phyloP scores from a whole-genome alignment of 2,888 invertebrate species.

The Ommatoiulus sabulosus region DNA sequence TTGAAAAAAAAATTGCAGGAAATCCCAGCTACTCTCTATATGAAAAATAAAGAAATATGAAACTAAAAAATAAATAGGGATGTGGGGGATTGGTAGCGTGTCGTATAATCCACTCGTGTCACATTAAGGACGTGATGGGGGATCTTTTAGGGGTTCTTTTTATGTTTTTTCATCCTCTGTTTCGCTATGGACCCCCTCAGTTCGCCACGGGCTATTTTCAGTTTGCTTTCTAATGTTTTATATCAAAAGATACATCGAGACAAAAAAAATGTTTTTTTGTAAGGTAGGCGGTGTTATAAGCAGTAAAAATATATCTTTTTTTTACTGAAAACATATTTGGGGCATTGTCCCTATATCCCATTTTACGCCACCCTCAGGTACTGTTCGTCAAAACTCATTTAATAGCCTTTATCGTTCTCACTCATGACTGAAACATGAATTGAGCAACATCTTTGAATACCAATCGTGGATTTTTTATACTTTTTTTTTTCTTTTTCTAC shows the following conservation, averaged over 20 bases:
- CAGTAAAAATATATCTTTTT: slow-evolving; percentile 47
- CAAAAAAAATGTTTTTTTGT: not conserved
- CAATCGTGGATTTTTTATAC: not conserved
- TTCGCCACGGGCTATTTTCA: slow-evolving; percentile 28
- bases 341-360: slow-evolving; percentile 45
- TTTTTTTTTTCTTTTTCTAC: not conserved
- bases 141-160: not conserved
- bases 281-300: not conserved
- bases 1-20: too few relatives aligned
- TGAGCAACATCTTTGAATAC: slow-evolving; percentile 45
- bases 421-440: slow-evolving; percentile 48
- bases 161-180: not conserved
- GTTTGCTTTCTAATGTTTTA: slow-evolving; percentile 30
- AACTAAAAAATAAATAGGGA: too few relatives aligned
- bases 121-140: not conserved
- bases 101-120: not conserved
- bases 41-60: too few relatives aligned
- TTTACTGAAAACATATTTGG: slow-evolving; percentile 45
- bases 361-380: slow-evolving; percentile 47
- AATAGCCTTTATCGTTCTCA: slow-evolving; percentile 41
- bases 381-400: slow-evolving; percentile 48
- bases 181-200: not conserved
- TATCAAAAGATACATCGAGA: slow-evolving; percentile 19
- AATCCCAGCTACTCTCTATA: too few relatives aligned
- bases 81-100: not conserved